A percentile compares a stretch with the other conserved stretches of the same genome.
Evolutionary conservation across 2,113 vertebrate species (phyloP).

Genomic region (Melanocharis versteri): DNA sequence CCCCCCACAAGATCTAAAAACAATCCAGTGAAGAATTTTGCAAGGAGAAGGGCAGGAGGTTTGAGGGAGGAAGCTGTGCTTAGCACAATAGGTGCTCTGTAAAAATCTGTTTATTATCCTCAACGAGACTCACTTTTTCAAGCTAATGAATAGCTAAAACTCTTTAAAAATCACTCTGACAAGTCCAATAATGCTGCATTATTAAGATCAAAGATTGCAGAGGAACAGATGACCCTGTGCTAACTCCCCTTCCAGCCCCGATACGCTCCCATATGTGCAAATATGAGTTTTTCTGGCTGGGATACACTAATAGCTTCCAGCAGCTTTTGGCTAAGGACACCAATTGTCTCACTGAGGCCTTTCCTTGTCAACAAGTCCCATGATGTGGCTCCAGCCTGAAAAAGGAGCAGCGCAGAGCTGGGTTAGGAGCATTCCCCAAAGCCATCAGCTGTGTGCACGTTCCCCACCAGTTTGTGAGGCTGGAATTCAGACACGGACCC

Average conservation of each 20-base stretch:
- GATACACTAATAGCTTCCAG: slow-evolving; percentile 27
- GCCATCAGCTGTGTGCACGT: neutral
- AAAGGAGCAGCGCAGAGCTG: neutral
- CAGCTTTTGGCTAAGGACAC: slow-evolving; percentile 17
- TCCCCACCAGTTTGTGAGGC: neutral
- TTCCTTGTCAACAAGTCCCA: slow-evolving; percentile 19
- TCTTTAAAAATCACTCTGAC: slow-evolving; percentile 19
- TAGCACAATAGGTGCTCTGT: neutral
- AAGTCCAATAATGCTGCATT: neutral
- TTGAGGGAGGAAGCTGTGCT: neutral
- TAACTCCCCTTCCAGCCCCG: slow-evolving; percentile 9
- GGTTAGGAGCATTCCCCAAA: neutral
- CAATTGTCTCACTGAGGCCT: slow-evolving; percentile 36
- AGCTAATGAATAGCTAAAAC: slow-evolving; percentile 26
- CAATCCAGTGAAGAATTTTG: neutral
- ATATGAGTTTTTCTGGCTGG: neutral
- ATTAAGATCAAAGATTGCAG: slow-evolving; percentile 27
- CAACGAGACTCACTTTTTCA: neutral
- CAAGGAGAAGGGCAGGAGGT: neutral
- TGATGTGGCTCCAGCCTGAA: neutral
- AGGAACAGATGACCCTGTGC: slow-evolving; percentile 9
- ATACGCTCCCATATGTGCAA: slow-evolving; percentile 37
- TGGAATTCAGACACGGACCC: accelerated
- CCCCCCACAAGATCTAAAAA: neutral
- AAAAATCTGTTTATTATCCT: neutral